Percentiles rank a stretch among this genome's conserved stretches.
These are phyloP conservation scores for Eremophila alpestris DNA, from an alignment of 2,797 vertebrate genomes.

Conservation along the genomic window DNA sequence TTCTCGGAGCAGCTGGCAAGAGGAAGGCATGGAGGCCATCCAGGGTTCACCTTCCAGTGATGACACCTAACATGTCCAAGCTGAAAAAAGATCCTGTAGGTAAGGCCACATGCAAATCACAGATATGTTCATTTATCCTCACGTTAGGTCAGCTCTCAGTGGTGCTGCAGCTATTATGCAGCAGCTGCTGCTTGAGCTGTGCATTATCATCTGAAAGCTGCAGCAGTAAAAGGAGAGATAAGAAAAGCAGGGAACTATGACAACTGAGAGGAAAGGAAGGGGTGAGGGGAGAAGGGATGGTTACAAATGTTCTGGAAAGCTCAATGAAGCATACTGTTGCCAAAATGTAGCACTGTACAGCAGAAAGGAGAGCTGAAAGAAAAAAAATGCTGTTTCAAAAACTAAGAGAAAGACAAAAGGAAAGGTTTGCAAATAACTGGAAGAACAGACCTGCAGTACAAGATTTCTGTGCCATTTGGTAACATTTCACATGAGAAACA, in stretches of 20 bases:
- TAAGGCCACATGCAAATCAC: neutral
- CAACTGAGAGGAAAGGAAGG: slow-evolving; percentile 24
- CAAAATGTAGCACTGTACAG: neutral
- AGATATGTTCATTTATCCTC: neutral
- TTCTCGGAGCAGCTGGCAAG: neutral
- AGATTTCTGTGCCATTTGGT: neutral
- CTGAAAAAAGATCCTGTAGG: neutral
- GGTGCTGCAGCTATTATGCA: neutral
- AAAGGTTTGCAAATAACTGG: neutral
- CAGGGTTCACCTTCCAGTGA: fast-evolving
- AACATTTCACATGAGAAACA: neutral
- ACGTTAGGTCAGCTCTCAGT: neutral
- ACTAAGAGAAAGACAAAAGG: neutral
- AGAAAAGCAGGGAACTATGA: slow-evolving; percentile 62
- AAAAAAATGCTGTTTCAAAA: neutral
- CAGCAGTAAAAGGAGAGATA: slow-evolving; percentile 4
- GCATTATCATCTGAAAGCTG: slow-evolving; percentile 47
- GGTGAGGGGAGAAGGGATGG: neutral
- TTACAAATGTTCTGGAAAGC: slow-evolving; percentile 7
- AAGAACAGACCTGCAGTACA: neutral
- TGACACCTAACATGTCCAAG: fast-evolving
- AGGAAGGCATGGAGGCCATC: neutral
- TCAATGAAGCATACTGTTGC: neutral
- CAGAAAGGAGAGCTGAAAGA: neutral
- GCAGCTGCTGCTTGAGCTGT: neutral